Evolutionary conservation across 2,797 vertebrate species (phyloP).

Genomic region (Pseudochaenichthys georgianus): DNA sequence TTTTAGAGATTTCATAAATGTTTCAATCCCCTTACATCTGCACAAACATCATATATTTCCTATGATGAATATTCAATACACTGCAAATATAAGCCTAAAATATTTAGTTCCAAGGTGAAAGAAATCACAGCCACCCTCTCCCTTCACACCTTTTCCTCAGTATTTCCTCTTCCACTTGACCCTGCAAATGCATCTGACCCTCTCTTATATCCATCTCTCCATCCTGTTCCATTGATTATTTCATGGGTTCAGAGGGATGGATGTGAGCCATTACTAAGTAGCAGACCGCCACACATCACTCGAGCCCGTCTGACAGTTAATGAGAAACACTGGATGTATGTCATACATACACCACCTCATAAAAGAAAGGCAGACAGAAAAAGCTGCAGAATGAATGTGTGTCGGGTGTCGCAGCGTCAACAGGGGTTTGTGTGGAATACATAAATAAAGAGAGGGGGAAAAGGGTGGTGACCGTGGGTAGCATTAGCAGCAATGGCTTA

Average conservation of each 20-base stretch:
- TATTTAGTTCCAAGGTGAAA: conserved; percentile 15
- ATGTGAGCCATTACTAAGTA: conserved; percentile 78
- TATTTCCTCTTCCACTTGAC: conserved; percentile 76
- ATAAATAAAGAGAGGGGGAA: conserved; percentile 27
- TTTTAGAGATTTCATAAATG: conserved; percentile 6
- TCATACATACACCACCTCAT: conserved; percentile 57
- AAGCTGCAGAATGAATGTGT: conserved; percentile 27
- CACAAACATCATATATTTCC: not conserved
- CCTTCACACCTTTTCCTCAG: conserved; percentile 49
- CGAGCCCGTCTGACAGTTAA: conserved; percentile 73
- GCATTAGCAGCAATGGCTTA: conserved; percentile 1
- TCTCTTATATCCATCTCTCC: conserved; percentile 62
- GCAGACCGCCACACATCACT: conserved; percentile 73
- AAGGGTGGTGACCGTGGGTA: not conserved
- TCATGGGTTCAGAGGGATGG: conserved; percentile 65
- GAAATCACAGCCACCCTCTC: conserved; percentile 43
- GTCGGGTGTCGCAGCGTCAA: not conserved
- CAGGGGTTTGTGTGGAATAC: conserved; percentile 23
- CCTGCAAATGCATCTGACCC: conserved; percentile 67
- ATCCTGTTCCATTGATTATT: conserved; percentile 77
- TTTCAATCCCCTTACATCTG: not conserved
- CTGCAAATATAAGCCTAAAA: conserved; percentile 5
- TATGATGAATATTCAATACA: conserved; percentile 12
- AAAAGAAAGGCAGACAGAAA: conserved; percentile 39
- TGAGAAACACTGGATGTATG: conserved; percentile 72